Evolutionary conservation across 1,140 invertebrate genomes (phyloP).

Genomic region (Pectinophora gossypiella): DNA sequence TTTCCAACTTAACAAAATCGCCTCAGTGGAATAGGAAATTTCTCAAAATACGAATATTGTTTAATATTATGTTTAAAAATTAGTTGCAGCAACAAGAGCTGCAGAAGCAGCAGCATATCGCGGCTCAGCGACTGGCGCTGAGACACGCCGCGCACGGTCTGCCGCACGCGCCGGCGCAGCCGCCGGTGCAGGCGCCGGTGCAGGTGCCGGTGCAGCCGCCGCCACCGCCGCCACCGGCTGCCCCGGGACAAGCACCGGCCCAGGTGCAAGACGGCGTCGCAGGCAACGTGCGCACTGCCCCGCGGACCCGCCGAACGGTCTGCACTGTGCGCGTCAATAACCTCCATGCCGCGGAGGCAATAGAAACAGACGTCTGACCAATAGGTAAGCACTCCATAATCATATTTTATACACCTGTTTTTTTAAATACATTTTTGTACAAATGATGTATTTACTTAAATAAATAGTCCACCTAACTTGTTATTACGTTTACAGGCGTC

Average conservation of each 20-base stretch:
- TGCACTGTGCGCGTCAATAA: slow-evolving; percentile 79
- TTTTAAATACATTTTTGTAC: too few species aligned
- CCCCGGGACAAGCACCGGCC: slow-evolving; percentile 3
- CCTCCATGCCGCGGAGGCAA: slow-evolving; percentile 68
- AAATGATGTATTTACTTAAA: too few species aligned
- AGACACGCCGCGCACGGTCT: slow-evolving; percentile 19
- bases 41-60: too few species aligned
- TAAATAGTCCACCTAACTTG: too few species aligned
- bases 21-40: too few species aligned
- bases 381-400: slow-evolving; percentile 82
- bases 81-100: slow-evolving; percentile 51
- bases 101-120: slow-evolving; percentile 38
- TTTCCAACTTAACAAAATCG: too few species aligned
- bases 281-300: slow-evolving; percentile 49
- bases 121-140: slow-evolving; percentile 27
- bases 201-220: slow-evolving; percentile 7
- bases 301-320: slow-evolving; percentile 91
- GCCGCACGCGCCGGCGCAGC: slow-evolving; percentile 16
- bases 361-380: slow-evolving; percentile 99
- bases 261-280: slow-evolving; percentile 6
- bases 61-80: too few species aligned
- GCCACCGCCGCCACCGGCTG: background rate
- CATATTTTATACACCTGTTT: too few species aligned
- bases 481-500: too few species aligned
- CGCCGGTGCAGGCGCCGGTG: slow-evolving; percentile 9